Conservation (phyloP, 2,888 invertebrate species). For the Piscicola geometra region DNA sequence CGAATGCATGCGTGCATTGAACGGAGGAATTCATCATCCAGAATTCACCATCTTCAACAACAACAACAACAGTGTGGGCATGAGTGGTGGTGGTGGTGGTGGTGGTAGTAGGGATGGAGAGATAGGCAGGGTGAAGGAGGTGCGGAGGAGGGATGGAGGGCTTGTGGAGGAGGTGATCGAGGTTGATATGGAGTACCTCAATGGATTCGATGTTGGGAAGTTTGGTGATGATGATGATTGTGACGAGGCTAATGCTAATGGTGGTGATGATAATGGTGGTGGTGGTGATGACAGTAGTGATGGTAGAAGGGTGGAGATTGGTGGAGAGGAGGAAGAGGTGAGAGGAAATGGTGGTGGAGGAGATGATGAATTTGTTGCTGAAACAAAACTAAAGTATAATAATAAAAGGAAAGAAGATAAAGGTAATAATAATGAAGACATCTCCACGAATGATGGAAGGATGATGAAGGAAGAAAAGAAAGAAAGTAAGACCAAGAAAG, state of each 20-base stretch:
- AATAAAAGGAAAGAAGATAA: neutral
- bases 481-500: too few relatives aligned
- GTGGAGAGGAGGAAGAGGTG: too few relatives aligned
- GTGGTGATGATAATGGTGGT: neutral
- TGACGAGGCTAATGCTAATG: neutral
- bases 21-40: too few relatives aligned
- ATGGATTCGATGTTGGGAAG: neutral
- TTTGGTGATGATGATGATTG: neutral
- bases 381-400: neutral
- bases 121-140: neutral
- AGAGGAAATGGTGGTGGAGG: too few relatives aligned
- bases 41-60: too few relatives aligned
- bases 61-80: too few relatives aligned
- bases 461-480: neutral
- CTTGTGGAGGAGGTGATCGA: neutral
- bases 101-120: neutral
- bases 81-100: too few relatives aligned
- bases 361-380: too few relatives aligned
- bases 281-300: neutral
- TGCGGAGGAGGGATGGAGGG: neutral
- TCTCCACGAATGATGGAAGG: neutral
- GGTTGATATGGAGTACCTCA: constrained; percentile 1
- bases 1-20: too few relatives aligned
- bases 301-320: neutral
- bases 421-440: too few relatives aligned